Evolutionary conservation across 1,140 invertebrate genomes (phyloP), one percentile per base, ranked within the genome.

Genomic region (Nebria ingens): DNA sequence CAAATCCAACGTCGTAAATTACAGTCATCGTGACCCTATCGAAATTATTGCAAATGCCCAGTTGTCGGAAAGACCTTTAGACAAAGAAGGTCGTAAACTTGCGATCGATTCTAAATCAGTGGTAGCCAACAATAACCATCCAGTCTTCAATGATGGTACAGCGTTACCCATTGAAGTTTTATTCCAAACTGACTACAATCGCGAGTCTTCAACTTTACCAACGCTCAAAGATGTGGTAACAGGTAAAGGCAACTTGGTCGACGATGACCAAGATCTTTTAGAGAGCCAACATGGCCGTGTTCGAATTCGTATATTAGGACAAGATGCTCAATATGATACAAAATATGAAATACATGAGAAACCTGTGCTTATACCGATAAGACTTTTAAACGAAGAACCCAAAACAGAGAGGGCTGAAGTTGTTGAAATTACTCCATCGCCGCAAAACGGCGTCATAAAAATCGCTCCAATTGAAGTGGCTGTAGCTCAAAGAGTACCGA

Each of bases 91-190:
- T 6, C 4, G 25, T 6, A 29, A 29, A 29, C 25, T 29, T 6
- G 25, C 25, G 13, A 29, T 29, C 13, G 25, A 29, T 29, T 29
- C 25, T 29, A 29, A 29, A 29, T 29, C 25, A 29, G 25, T 29
- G 13, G 25, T 29, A 6, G 25, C 25, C 13, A 29, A 29, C 13
- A 29, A 29, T 13, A 29, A 29, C 13, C 25, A 13, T 29, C 64
- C 67, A 2, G 34, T 62, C 20, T 56, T 61, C 19, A 55, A 72
- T 19, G 76, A 83, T 66, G 76, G 77, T 1, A 82, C 81, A 0
- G 83, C 81, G 3, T 77, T 84, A 57, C 70, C 81, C 21, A 65
- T 84, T 58, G 79, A 84, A 68, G 79, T 73, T 2, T 64, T 84
- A 19, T 84, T 84, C 60, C 76, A 78, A 64, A 74, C 74, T 6